phyloP scores from a whole-genome alignment of 2,797 vertebrate species.

The Onychomys leucogaster region DNA sequence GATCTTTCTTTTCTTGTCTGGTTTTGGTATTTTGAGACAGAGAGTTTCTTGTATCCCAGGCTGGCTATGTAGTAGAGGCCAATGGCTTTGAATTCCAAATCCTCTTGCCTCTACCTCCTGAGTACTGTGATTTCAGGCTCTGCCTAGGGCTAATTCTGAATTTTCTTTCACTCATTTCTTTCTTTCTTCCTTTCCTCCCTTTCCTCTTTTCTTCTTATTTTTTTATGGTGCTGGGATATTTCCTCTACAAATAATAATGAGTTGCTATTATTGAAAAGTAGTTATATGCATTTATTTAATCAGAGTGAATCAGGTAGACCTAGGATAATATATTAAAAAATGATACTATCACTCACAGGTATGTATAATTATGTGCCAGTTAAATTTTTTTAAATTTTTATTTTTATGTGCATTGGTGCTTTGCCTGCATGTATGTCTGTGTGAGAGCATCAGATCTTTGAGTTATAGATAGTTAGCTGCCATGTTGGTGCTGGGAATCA shows the following conservation, averaged over 20 bases:
- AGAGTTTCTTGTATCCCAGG: neutral
- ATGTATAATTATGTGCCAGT: neutral
- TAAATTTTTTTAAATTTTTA: neutral
- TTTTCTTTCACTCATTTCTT: neutral
- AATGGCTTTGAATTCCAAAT: neutral
- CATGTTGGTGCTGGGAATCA: neutral
- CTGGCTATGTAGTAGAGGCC: neutral
- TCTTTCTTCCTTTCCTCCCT: neutral
- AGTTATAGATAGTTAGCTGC: neutral
- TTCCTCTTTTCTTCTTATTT: neutral
- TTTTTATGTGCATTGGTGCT: neutral
- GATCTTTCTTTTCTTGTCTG: neutral
- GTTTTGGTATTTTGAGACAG: neutral
- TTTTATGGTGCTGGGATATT: neutral
- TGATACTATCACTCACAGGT: neutral
- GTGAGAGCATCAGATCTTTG: neutral
- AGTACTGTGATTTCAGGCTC: neutral
- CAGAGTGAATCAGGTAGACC: neutral
- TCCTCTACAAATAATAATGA: neutral
- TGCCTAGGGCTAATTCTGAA: neutral
- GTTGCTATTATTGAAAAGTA: neutral
- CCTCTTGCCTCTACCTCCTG: neutral
- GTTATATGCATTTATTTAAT: neutral
- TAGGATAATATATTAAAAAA: neutral
- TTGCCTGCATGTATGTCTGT: neutral